phyloP scores from a whole-genome alignment of 2,797 vertebrate genomes.

The Characodon lateralis region DNA sequence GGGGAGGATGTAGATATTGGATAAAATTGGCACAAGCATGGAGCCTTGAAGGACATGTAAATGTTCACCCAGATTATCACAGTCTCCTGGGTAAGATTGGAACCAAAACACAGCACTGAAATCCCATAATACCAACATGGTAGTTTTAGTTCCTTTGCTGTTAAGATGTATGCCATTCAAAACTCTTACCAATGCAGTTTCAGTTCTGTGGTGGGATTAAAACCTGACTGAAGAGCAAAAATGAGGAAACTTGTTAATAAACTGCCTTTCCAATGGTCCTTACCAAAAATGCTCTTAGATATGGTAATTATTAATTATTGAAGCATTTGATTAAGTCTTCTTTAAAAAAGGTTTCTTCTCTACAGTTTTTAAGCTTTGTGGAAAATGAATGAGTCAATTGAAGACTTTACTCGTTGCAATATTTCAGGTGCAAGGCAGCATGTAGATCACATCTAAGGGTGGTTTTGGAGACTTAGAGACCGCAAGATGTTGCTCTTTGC shows the following conservation, averaged over 20 bases:
- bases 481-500: background rate
- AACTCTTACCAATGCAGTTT: background rate
- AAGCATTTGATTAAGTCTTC: background rate
- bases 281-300: background rate
- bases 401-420: background rate
- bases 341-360: background rate
- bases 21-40: background rate
- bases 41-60: background rate
- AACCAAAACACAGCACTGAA: background rate
- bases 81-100: background rate
- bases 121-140: background rate
- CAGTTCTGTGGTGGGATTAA: background rate
- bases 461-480: background rate
- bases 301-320: background rate
- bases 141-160: background rate
- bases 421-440: background rate
- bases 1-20: background rate
- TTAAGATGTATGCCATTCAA: background rate
- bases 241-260: background rate
- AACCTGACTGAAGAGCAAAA: background rate
- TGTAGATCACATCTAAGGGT: background rate
- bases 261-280: background rate
- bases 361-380: background rate
- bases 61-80: background rate
- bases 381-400: background rate